These are phyloP conservation scores for Heptranchias perlo DNA, from an alignment of 2,113 vertebrate genomes.

Conservation along the genomic window DNA sequence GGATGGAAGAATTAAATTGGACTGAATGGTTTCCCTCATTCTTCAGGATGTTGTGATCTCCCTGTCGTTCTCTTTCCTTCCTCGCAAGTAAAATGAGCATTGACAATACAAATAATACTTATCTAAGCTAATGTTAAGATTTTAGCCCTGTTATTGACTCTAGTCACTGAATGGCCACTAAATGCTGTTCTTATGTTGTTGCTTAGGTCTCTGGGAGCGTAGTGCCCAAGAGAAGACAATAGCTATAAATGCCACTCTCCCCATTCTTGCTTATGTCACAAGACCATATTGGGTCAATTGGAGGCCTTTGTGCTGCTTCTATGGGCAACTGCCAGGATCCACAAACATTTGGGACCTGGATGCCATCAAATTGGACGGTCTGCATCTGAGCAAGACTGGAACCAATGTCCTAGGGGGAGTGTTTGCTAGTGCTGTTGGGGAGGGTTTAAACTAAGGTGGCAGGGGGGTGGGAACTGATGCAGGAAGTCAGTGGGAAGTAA, in stretches of 20 bases:
- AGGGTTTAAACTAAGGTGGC: too few relatives aligned
- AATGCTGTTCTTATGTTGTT: not conserved
- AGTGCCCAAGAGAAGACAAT: not conserved
- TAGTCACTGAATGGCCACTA: not conserved
- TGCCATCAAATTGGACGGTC: not conserved
- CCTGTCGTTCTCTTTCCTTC: not conserved
- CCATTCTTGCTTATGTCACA: not conserved
- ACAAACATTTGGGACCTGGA: not conserved
- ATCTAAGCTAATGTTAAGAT: not conserved
- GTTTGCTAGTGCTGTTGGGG: too few relatives aligned
- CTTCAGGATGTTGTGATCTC: not conserved
- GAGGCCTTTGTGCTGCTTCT: not conserved
- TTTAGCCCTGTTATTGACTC: not conserved
- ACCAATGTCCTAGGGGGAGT: too few relatives aligned
- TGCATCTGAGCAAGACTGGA: too few relatives aligned
- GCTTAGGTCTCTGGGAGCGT: not conserved
- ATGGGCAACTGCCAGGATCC: not conserved
- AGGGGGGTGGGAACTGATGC: too few relatives aligned
- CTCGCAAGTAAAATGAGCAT: not conserved
- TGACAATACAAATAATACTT: not conserved
- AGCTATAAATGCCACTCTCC: not conserved
- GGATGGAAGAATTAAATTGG: not conserved
- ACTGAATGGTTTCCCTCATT: not conserved
- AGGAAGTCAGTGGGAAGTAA: too few relatives aligned
- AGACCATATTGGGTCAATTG: not conserved